Base-by-base conservation (phyloP, 2,113 vertebrate species). In the Cephalopholis sonnerati region DNA sequence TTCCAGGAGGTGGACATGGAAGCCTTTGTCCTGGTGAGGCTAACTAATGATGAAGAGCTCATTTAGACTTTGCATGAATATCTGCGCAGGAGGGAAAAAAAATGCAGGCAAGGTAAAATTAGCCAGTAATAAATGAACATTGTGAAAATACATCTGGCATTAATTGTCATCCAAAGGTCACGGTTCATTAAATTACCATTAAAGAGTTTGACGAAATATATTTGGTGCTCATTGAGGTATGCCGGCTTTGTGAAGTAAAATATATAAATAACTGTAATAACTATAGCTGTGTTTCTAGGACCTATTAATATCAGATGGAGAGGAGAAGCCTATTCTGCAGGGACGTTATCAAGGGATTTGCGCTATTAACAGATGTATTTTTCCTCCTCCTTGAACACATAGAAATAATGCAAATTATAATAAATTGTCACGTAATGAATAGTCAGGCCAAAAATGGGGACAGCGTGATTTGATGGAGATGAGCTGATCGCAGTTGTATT, bases 111-210 rank as follows among this genome's bases (percentile, higher is more conserved):
- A 92, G 87, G 93, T 94, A 93, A 92, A 95, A 93, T 93, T 91
- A 92, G 91, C 83, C 80, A 70, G 89, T 93, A 83, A 93, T 92
- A 94, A 94, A 94, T 93, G 93, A 93, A 92, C 84, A 89, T 48
- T 74, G 89, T 81, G 82, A 83, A 83, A 92, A 92, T 93, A 91
- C 86, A 90, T 92, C 87, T 82, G 90, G 89, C 91, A 94, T 94
- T 94, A 93, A 93, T 94, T 94, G 92, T 94, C 90, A 79, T 93
- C 83, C 80, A 87, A 85, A 92, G 90, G 90, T 90, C 90, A 94
- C 83, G 93, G 87, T 94, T 95, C 93, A 95, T 95, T 95, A 93
- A 90, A 91, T 94, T 90, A 94, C 90, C 87, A 95, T 95, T 94
- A 89, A 93, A 93, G 87, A 90, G 89, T 93, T 91, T 92, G 91